These are phyloP conservation scores for Lucifuga dentata DNA, from an alignment of 2,113 vertebrate genomes.

Conservation along the genomic window DNA sequence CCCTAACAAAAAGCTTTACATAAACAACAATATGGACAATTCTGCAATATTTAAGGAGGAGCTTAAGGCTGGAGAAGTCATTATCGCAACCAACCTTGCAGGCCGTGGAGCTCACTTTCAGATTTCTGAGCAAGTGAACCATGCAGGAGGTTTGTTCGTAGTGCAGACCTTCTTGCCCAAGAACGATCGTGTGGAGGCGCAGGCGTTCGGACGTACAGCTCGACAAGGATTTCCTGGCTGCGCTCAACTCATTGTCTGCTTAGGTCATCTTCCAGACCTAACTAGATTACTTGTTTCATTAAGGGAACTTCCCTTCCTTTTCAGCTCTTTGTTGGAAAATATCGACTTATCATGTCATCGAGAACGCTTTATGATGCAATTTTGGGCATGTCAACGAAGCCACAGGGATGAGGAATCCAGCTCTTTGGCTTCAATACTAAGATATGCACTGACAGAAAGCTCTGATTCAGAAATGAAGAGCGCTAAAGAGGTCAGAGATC, in stretches of 20 bases:
- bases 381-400: background rate
- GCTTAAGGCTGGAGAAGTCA: constrained; percentile 49
- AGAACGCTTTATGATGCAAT: background rate
- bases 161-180: constrained; percentile 74
- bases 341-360: background rate
- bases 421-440: background rate
- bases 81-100: constrained; percentile 78
- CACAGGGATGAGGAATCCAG: background rate
- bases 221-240: constrained; percentile 77
- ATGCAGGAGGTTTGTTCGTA: constrained; percentile 73
- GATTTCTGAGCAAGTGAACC: constrained; percentile 54
- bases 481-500: constrained; percentile 52
- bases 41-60: background rate
- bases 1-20: constrained; percentile 49
- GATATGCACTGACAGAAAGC: background rate
- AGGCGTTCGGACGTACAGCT: constrained; percentile 76
- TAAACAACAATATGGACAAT: constrained; percentile 70
- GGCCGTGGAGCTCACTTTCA: constrained; percentile 75
- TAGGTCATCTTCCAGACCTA: constrained; percentile 40
- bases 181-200: constrained; percentile 73
- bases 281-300: background rate
- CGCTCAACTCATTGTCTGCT: constrained; percentile 73
- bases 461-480: constrained; percentile 2
- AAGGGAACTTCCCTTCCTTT: accelerated
- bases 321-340: background rate